phyloP scores from a whole-genome alignment of 1,140 invertebrate genomes.

The Sycophaga agraensis region DNA sequence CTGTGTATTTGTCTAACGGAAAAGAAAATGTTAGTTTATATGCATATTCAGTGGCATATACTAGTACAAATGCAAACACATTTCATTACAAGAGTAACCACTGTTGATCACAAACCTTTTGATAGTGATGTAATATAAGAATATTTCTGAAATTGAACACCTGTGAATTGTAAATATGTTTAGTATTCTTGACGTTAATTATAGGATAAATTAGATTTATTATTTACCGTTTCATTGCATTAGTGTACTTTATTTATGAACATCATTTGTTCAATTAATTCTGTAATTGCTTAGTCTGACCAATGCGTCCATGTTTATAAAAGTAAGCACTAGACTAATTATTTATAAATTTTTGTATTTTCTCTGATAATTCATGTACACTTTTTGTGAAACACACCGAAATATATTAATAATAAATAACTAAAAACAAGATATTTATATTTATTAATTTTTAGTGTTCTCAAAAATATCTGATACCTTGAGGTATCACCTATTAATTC shows the following conservation, averaged over 20 bases:
- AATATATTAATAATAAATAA: constrained; percentile 24
- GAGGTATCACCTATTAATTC: too few relatives aligned
- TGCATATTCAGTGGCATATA: constrained; percentile 32
- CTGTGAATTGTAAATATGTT: constrained; percentile 35
- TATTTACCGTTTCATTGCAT: constrained; percentile 11
- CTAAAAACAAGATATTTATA: constrained; percentile 19
- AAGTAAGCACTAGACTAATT: constrained; percentile 18
- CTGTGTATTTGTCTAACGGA: too few relatives aligned
- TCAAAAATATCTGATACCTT: too few relatives aligned
- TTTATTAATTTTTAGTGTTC: constrained; percentile 15
- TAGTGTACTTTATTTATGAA: constrained; percentile 26
- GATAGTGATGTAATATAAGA: constrained; percentile 24
- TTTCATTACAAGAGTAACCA: too few relatives aligned
- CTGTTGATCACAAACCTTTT: too few relatives aligned
- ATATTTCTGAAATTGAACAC: constrained; percentile 28
- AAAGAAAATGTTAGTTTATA: constrained; percentile 1
- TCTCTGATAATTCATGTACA: background rate
- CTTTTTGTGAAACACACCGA: constrained; percentile 16
- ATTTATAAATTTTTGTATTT: constrained; percentile 27
- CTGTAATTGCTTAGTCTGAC: constrained; percentile 22
- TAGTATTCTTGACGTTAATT: constrained; percentile 32
- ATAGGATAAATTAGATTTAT: constrained; percentile 10
- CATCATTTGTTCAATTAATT: constrained; percentile 25
- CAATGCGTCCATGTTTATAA: constrained; percentile 22
- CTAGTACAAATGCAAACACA: background rate